These are phyloP conservation scores for Chondrilla cf. caribensis DNA, from an alignment of 37 sponge, comb jelly and placozoan genomes.

Conservation along the genomic window DNA sequence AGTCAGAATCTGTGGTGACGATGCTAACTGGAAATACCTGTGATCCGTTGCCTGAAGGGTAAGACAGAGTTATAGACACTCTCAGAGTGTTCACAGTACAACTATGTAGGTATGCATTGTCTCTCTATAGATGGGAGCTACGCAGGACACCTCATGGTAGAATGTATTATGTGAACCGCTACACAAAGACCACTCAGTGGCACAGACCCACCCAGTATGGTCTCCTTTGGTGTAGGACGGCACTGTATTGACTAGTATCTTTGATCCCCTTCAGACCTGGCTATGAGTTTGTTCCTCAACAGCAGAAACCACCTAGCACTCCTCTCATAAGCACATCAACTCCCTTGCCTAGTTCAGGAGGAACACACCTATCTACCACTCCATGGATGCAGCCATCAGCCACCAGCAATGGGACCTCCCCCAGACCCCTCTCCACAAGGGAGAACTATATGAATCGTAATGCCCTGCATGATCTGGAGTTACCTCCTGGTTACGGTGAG, in stretches of 20 bases:
- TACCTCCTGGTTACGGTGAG: constrained; percentile 84
- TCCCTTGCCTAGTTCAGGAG: background rate
- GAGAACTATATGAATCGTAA: constrained; percentile 53
- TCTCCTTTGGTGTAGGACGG: background rate
- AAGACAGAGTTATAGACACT: constrained; percentile 17
- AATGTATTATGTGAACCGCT: constrained; percentile 90
- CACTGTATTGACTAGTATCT: too few relatives aligned
- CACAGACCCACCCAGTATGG: constrained; percentile 48
- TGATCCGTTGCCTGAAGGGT: constrained; percentile 92
- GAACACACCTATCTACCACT: background rate
- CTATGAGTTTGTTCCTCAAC: constrained; percentile 51
- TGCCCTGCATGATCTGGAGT: constrained; percentile 60
- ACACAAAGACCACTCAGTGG: constrained; percentile 92
- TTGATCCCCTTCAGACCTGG: constrained; percentile 48
- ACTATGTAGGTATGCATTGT: background rate
- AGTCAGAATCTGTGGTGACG: background rate
- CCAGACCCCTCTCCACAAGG: background rate
- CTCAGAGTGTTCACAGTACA: background rate
- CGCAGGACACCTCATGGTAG: constrained; percentile 76
- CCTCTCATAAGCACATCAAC: background rate
- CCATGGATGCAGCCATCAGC: background rate
- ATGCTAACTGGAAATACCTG: constrained; percentile 16
- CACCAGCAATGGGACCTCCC: background rate
- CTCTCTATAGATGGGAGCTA: constrained; percentile 38
- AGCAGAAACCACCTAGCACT: background rate